phyloP scores from a whole-genome alignment of 1,140 invertebrate species.

The Leptopilina clavipes region DNA sequence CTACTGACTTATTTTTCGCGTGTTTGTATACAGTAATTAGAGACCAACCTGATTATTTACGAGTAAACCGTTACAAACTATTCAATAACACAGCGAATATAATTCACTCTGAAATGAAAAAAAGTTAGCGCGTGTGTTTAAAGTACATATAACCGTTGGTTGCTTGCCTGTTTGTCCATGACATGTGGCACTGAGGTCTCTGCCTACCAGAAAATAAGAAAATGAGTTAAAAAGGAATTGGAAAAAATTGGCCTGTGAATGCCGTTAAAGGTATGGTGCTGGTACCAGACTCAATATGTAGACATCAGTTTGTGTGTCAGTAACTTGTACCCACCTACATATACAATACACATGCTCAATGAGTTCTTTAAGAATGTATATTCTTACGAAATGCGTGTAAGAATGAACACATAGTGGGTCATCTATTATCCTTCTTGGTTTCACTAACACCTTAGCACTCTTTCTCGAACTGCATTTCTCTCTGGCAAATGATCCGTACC shows the following conservation, averaged over 20 bases:
- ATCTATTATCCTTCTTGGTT: background rate
- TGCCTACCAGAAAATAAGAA: background rate
- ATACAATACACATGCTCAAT: background rate
- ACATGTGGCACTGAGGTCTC: background rate
- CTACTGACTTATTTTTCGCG: background rate
- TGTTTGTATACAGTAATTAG: background rate
- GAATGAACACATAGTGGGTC: background rate
- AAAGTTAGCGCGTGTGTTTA: background rate
- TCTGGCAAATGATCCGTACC: constrained; percentile 1
- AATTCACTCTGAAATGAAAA: constrained; percentile 4
- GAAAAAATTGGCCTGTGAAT: background rate
- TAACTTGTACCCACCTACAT: background rate
- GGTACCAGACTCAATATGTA: background rate
- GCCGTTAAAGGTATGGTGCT: background rate
- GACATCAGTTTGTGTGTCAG: background rate
- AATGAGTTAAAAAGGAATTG: constrained; percentile 3
- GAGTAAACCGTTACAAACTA: background rate
- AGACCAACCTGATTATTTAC: background rate
- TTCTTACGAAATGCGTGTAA: constrained; percentile 2
- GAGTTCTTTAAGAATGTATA: background rate
- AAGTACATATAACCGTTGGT: background rate
- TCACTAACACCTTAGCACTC: constrained; percentile 2
- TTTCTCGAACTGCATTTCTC: constrained; percentile 4
- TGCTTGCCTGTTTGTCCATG: background rate
- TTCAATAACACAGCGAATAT: background rate